Conservation (phyloP, 2,113 vertebrate genomes). For the Coregonus clupeaformis region DNA sequence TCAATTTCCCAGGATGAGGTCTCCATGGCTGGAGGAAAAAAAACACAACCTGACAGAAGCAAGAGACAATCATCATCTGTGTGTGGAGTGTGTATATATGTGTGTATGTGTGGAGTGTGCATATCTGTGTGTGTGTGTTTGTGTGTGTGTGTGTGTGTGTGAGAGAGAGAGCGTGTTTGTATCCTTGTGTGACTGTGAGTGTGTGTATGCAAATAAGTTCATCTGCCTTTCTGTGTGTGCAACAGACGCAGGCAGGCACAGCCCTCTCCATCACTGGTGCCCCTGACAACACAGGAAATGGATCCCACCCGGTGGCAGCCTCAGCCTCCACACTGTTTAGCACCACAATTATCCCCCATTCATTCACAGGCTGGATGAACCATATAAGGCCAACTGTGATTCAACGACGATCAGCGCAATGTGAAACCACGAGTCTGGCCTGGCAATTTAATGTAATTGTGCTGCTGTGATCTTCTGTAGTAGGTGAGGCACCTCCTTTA, state of each 20-base stretch:
- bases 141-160: slow-evolving; percentile 41
- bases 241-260: slow-evolving; percentile 25
- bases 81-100: slow-evolving; percentile 24
- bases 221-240: slow-evolving; percentile 42
- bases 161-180: not conserved
- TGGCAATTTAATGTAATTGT: slow-evolving; percentile 73
- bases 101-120: slow-evolving; percentile 43
- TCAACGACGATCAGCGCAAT: slow-evolving; percentile 61
- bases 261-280: slow-evolving; percentile 58
- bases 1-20: slow-evolving; percentile 80
- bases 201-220: slow-evolving; percentile 48
- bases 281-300: slow-evolving; percentile 67
- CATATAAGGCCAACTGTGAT: slow-evolving; percentile 67
- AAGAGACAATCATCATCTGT: slow-evolving; percentile 63
- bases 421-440: slow-evolving; percentile 58
- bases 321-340: slow-evolving; percentile 62
- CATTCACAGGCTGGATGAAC: slow-evolving; percentile 68
- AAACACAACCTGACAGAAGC: slow-evolving; percentile 64
- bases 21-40: slow-evolving; percentile 67
- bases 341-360: slow-evolving; percentile 74
- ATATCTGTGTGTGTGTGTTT: slow-evolving; percentile 31
- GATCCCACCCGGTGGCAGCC: slow-evolving; percentile 43
- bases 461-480: slow-evolving; percentile 61
- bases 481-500: slow-evolving; percentile 61
- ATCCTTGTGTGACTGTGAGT: slow-evolving; percentile 8